These are phyloP conservation scores for Chionomys nivalis DNA, from an alignment of 2,113 vertebrate species.

Conservation along the genomic window DNA sequence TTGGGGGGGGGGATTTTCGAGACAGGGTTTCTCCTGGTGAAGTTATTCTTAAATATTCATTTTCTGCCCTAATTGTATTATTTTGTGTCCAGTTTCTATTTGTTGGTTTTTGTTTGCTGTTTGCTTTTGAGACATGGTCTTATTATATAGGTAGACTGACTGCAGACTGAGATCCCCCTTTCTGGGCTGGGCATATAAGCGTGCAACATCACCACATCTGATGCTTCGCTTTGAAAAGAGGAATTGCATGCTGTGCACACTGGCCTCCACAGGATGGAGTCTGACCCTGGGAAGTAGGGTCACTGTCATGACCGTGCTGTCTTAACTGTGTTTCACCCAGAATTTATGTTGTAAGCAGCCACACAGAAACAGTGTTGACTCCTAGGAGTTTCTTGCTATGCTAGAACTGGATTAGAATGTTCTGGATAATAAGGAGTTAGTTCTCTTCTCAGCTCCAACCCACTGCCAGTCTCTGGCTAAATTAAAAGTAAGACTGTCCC, in stretches of 20 bases:
- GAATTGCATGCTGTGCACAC: background rate
- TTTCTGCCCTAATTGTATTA: background rate
- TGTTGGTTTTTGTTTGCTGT: background rate
- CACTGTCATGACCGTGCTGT: too few species aligned
- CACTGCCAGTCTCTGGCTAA: background rate
- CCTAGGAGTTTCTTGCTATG: background rate
- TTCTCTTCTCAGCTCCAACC: background rate
- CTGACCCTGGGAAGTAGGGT: background rate
- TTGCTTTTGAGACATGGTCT: background rate
- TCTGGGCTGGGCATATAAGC: too few species aligned
- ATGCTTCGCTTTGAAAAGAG: background rate
- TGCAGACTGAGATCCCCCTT: background rate
- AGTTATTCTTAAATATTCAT: constrained; percentile 4
- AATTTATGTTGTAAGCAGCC: background rate
- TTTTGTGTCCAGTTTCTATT: background rate
- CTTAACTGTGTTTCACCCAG: background rate
- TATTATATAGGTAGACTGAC: background rate
- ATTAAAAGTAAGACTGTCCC: background rate
- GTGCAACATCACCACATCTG: background rate
- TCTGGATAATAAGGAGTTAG: background rate
- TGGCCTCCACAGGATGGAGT: background rate
- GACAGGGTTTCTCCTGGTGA: too few species aligned
- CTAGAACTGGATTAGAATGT: background rate
- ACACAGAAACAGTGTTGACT: background rate
- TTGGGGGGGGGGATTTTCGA: too few species aligned